phyloP scores from a whole-genome alignment of 2,888 invertebrate genomes.

The Pristionchus entomophagus region DNA sequence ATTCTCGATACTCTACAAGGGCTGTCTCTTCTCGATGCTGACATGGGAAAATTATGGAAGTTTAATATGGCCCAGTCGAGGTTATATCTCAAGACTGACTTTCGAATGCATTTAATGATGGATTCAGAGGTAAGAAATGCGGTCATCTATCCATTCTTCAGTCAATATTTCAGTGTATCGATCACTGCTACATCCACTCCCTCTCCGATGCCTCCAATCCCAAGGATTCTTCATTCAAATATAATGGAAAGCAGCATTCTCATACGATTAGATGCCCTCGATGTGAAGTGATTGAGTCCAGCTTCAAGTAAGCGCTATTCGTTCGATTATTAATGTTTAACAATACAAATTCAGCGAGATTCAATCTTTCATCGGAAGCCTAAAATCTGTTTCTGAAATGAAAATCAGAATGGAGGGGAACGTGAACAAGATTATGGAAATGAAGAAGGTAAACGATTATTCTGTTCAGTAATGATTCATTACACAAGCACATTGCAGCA shows the following conservation, averaged over 20 bases:
- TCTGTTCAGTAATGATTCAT: background rate
- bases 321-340: background rate
- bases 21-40: too few species aligned
- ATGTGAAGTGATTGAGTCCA: background rate
- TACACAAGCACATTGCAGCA: background rate
- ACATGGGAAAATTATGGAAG: too few species aligned
- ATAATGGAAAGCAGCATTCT: background rate
- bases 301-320: background rate
- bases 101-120: background rate
- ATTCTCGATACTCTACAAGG: too few species aligned
- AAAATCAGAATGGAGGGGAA: background rate
- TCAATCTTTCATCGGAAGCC: background rate
- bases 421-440: background rate
- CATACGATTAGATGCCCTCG: background rate
- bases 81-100: too few species aligned
- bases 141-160: background rate
- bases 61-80: too few species aligned
- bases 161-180: background rate
- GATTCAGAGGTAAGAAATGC: background rate
- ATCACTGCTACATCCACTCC: background rate
- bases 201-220: background rate
- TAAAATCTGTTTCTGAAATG: background rate
- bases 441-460: background rate
- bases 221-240: background rate
- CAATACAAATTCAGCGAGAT: background rate